Evolutionary conservation across 2,797 vertebrate species (phyloP).

Genomic region (Coregonus sp.): DNA sequence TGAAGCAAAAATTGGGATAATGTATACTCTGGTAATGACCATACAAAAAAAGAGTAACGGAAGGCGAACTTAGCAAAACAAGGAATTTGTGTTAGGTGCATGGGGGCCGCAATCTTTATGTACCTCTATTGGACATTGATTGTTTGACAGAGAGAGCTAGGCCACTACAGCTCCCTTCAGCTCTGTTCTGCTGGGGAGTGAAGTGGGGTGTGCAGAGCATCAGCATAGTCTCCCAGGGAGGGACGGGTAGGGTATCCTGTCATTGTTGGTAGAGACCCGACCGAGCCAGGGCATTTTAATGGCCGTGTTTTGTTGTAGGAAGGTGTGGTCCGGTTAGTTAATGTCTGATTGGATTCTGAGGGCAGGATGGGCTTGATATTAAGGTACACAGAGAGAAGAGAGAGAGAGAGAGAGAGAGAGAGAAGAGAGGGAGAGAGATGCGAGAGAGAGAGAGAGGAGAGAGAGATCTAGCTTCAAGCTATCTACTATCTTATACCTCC

Average conservation of each 20-base stretch:
- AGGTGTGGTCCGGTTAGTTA: background rate
- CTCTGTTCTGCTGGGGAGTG: background rate
- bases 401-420: too few relatives aligned
- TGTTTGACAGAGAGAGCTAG: background rate
- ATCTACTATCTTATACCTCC: too few relatives aligned
- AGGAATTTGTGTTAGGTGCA: too few relatives aligned
- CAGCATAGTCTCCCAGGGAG: background rate
- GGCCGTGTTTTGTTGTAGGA: background rate
- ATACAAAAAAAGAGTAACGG: too few relatives aligned
- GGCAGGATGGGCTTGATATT: background rate
- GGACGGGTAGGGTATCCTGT: background rate
- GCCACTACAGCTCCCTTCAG: background rate
- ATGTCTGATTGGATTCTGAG: background rate
- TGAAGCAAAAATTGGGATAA: too few relatives aligned
- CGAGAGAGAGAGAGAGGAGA: too few relatives aligned
- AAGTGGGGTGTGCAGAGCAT: background rate
- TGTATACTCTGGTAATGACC: too few relatives aligned
- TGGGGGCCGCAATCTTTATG: too few relatives aligned
- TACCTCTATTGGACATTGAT: slow-evolving; percentile 2
- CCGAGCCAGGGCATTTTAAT: background rate
- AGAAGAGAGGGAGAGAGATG: too few relatives aligned
- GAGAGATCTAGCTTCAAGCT: too few relatives aligned
- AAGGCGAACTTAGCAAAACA: too few relatives aligned
- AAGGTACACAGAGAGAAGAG: background rate
- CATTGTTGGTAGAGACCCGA: slow-evolving; percentile 4